Evolutionary conservation across 2,888 invertebrate genomes (phyloP).

Genomic region (Caenorhabditis imperialis): DNA sequence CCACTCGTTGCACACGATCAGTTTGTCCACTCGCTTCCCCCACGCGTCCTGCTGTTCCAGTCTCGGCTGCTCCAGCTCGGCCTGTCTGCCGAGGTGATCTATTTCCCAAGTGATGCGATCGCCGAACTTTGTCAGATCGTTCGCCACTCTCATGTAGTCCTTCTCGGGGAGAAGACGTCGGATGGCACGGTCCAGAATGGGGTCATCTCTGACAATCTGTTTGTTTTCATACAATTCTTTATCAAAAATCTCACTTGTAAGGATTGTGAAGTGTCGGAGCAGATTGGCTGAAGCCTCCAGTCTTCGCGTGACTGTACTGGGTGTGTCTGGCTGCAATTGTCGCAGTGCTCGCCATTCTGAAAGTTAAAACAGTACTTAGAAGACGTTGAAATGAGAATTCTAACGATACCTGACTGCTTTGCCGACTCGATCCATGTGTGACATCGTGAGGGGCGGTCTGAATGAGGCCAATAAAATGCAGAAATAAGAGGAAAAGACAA

Average conservation of each 20-base stretch:
- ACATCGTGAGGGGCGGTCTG: not conserved
- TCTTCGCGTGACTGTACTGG: conserved; percentile 70
- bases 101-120: conserved; percentile 80
- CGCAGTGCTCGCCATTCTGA: conserved; percentile 43
- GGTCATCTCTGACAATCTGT: conserved; percentile 63
- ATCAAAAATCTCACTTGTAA: conserved; percentile 38
- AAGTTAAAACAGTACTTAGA: no score
- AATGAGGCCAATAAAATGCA: conserved; percentile 20
- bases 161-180: conserved; percentile 59
- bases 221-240: not conserved
- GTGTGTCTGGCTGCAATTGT: conserved; percentile 46
- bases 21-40: conserved; percentile 80
- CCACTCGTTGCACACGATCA: conserved; percentile 82
- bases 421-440: conserved; percentile 34
- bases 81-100: conserved; percentile 77
- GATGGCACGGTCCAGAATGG: conserved; percentile 64
- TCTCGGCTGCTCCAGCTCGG: conserved; percentile 79
- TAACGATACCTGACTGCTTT: conserved; percentile 38
- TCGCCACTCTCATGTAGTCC: conserved; percentile 61
- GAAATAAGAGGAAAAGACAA: conserved; percentile 17
- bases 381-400: no score
- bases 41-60: conserved; percentile 81
- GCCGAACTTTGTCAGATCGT: conserved; percentile 81
- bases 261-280: conserved; percentile 70
- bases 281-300: conserved; percentile 67